Evolutionary conservation across 2,797 vertebrate genomes (phyloP).

Genomic region (Eremophila alpestris): DNA sequence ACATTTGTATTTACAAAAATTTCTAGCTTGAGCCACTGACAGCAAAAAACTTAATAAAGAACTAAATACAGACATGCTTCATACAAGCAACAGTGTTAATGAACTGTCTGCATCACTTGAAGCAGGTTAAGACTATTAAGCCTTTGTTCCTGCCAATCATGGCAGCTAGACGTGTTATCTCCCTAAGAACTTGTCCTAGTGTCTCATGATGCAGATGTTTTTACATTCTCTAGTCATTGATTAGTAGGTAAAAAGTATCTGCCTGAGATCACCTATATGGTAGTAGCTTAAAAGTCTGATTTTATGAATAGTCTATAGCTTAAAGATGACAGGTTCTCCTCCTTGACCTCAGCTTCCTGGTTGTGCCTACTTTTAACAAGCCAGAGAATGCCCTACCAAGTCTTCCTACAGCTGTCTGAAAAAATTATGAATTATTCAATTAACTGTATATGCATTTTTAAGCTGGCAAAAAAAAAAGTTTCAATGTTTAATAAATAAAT

Average conservation of each 20-base stretch:
- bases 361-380: neutral
- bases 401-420: neutral
- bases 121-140: constrained; percentile 34
- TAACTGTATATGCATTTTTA: neutral
- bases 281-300: neutral
- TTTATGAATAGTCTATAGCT: neutral
- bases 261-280: neutral
- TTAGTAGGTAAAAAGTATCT: constrained; percentile 16
- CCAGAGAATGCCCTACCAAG: neutral
- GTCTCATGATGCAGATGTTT: neutral
- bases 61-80: neutral
- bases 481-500: neutral
- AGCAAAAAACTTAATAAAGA: neutral
- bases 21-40: neutral
- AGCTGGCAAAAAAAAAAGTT: neutral
- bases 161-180: constrained; percentile 2
- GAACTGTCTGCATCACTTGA: neutral
- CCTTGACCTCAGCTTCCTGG: neutral
- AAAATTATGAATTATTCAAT: neutral
- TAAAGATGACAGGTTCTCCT: neutral
- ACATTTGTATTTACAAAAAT: neutral
- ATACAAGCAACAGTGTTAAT: neutral
- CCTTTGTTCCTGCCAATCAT: neutral
- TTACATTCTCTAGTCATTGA: neutral
- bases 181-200: constrained; percentile 10